A percentile compares a stretch with the other conserved stretches of the same genome.
Evolutionary conservation across 2,888 invertebrate species (phyloP).

Genomic region (Eledone cirrhosa): DNA sequence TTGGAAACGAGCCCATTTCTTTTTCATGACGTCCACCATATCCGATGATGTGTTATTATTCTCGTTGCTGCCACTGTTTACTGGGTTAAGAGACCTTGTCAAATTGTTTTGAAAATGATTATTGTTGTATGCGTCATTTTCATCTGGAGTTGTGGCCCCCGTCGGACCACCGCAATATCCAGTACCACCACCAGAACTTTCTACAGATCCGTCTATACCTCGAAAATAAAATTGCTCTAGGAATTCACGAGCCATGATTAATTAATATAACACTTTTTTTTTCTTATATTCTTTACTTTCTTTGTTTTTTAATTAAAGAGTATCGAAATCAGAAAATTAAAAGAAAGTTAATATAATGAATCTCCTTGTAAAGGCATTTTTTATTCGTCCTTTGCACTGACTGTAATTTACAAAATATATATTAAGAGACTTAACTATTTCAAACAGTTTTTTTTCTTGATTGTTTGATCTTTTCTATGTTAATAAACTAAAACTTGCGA

Average conservation of each 20-base stretch:
- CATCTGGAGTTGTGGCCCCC: slow-evolving; percentile 30
- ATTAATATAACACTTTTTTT: neutral
- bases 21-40: slow-evolving; percentile 50
- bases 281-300: too few species aligned
- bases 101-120: slow-evolving; percentile 23
- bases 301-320: too few species aligned
- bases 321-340: too few species aligned
- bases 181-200: slow-evolving; percentile 17
- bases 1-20: slow-evolving; percentile 38
- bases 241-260: slow-evolving; percentile 42
- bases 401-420: too few species aligned
- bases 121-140: slow-evolving; percentile 24
- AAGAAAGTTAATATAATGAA: too few species aligned
- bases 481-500: too few species aligned
- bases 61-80: slow-evolving; percentile 30
- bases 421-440: too few species aligned
- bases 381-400: too few species aligned
- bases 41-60: slow-evolving; percentile 36
- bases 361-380: too few species aligned
- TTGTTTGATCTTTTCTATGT: too few species aligned
- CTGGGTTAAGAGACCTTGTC: neutral
- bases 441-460: too few species aligned
- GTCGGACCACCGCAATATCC: slow-evolving; percentile 32
- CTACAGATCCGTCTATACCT: slow-evolving; percentile 41
- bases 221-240: slow-evolving; percentile 40